Evolutionary conservation across 2,113 vertebrate species (phyloP).

Genomic region (Sorex fumeus): DNA sequence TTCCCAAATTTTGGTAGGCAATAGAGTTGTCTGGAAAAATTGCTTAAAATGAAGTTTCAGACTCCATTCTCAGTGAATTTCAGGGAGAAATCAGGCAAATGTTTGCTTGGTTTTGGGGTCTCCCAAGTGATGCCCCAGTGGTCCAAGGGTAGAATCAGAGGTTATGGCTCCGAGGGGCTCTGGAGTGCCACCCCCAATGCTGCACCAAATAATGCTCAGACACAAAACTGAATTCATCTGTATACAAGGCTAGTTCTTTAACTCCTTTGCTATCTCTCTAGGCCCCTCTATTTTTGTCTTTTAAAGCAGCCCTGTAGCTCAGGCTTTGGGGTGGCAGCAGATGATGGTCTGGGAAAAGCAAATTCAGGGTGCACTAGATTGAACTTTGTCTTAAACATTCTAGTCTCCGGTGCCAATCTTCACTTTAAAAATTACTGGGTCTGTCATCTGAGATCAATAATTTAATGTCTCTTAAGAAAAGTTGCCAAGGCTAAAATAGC

Average conservation of each 20-base stretch:
- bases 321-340: not conserved
- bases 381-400: not conserved
- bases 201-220: too few relatives aligned
- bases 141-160: too few relatives aligned
- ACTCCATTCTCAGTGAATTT: not conserved
- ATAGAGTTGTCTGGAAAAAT: not conserved
- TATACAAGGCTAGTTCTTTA: too few relatives aligned
- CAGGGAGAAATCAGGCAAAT: not conserved
- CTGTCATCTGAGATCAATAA: constrained; percentile 46
- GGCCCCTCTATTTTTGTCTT: not conserved
- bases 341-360: not conserved
- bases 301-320: not conserved
- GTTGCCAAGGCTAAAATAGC: not conserved
- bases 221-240: too few relatives aligned
- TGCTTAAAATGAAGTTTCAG: constrained; percentile 28
- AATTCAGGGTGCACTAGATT: not conserved
- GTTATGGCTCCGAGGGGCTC: too few relatives aligned
- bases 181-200: too few relatives aligned
- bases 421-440: constrained; percentile 24
- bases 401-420: not conserved
- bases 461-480: constrained; percentile 28
- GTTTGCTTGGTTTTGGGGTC: too few relatives aligned
- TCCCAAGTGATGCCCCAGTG: too few relatives aligned
- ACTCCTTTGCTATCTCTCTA: too few relatives aligned
- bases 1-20: not conserved